Conservation (phyloP, 2,797 vertebrate genomes). For the Caiman crocodilus region DNA sequence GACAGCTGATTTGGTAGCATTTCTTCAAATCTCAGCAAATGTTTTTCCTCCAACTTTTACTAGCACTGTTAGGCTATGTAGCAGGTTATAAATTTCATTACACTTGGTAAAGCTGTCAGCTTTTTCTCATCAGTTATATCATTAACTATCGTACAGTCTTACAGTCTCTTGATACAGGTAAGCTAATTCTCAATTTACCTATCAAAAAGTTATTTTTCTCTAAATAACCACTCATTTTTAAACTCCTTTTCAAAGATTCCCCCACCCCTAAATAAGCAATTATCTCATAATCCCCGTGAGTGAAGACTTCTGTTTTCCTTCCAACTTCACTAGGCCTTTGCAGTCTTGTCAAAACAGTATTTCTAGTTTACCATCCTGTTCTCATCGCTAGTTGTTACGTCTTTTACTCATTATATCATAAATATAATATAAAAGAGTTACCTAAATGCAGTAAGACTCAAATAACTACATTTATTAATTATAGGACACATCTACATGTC, state of each 20-base stretch:
- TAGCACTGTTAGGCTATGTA: neutral
- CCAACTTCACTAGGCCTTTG: neutral
- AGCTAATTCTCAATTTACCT: neutral
- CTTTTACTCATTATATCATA: neutral
- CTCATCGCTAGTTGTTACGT: neutral
- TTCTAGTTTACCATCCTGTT: neutral
- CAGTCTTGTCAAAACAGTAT: neutral
- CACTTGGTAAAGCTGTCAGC: neutral
- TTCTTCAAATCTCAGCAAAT: neutral
- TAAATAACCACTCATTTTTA: neutral
- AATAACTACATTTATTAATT: neutral
- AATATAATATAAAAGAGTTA: neutral
- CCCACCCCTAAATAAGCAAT: neutral
- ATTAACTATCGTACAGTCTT: neutral
- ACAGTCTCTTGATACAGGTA: neutral
- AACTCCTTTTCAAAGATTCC: neutral
- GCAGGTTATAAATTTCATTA: neutral
- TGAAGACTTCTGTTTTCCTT: neutral
- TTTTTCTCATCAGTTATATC: neutral
- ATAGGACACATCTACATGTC: neutral
- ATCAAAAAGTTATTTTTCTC: conserved; percentile 19
- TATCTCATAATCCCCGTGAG: neutral
- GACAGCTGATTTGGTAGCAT: neutral
- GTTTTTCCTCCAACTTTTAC: neutral
- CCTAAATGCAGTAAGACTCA: neutral